These are phyloP conservation scores for Neofelis nebulosa DNA, from an alignment of 2,113 vertebrate genomes.

Conservation along the genomic window DNA sequence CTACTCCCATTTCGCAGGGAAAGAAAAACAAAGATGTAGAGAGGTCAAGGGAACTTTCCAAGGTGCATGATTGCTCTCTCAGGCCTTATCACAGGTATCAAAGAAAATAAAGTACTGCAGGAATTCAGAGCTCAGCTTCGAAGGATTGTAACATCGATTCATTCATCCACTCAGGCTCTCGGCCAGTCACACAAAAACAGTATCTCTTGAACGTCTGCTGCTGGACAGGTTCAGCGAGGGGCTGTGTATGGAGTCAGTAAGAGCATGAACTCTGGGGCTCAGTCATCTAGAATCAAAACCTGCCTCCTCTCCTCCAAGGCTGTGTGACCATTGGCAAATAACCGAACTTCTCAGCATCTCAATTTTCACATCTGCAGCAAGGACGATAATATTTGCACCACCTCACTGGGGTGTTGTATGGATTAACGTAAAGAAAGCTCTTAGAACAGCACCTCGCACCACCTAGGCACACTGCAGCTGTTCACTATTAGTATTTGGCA, in stretches of 20 bases:
- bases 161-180: neutral
- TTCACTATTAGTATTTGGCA: neutral
- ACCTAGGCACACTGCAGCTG: neutral
- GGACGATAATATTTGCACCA: neutral
- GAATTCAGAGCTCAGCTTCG: neutral
- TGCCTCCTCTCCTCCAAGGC: neutral
- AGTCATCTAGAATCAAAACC: neutral
- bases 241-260: accelerated
- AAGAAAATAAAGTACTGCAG: neutral
- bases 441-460: neutral
- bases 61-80: neutral
- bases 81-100: neutral
- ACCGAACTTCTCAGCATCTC: neutral
- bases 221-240: neutral
- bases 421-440: neutral
- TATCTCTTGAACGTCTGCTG: neutral
- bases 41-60: neutral
- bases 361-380: neutral
- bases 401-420: neutral
- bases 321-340: neutral
- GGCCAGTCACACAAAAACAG: neutral
- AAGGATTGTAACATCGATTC: neutral
- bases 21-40: neutral
- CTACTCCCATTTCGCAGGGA: neutral
- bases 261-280: neutral